Evolutionary conservation across 2,113 vertebrate genomes (phyloP).

Genomic region (Tringa solitaria): DNA sequence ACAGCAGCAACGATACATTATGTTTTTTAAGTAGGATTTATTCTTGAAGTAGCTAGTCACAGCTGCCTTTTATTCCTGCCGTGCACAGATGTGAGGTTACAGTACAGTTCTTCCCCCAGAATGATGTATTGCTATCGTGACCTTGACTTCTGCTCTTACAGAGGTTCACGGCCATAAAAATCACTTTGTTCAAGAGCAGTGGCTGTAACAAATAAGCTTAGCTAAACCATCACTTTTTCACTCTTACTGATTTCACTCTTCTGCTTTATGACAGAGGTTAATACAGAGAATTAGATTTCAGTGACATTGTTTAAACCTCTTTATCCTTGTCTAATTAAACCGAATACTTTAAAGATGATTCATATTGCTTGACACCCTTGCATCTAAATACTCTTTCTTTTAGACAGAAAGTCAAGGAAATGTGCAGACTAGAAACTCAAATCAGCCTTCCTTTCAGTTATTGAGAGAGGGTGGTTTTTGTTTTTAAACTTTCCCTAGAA

Average conservation of each 20-base stretch:
- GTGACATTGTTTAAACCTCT: constrained; percentile 68
- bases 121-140: constrained; percentile 23
- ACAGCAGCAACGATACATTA: neutral
- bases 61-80: neutral
- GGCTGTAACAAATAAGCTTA: constrained; percentile 76
- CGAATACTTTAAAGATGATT: constrained; percentile 71
- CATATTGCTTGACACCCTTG: constrained; percentile 9
- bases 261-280: constrained; percentile 71
- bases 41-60: neutral
- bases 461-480: neutral
- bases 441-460: neutral
- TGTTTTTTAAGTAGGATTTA: neutral
- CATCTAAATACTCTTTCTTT: neutral
- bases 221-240: constrained; percentile 61
- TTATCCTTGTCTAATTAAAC: constrained; percentile 80
- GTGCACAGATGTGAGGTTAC: neutral
- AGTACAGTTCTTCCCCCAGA: neutral
- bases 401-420: neutral
- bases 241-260: constrained; percentile 68
- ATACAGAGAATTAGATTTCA: constrained; percentile 45
- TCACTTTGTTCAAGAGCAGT: constrained; percentile 76
- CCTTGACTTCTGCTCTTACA: neutral
- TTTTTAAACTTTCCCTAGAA: neutral
- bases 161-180: constrained; percentile 53
- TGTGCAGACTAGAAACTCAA: neutral